Conservation (phyloP, 2,888 invertebrate species). For the Deilephila porcellus region DNA sequence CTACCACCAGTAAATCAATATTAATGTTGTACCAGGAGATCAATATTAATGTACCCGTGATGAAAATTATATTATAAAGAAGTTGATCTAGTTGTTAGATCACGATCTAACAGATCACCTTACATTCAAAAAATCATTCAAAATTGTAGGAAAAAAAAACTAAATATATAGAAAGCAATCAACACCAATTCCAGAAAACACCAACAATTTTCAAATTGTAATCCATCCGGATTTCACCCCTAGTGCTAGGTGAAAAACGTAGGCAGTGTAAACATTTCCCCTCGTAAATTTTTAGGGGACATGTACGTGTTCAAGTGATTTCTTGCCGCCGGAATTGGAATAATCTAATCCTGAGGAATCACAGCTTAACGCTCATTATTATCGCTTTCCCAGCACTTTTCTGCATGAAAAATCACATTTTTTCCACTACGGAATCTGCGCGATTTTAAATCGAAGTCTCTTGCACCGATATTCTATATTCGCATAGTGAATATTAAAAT, state of each 20-base stretch:
- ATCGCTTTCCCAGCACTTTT: constrained; percentile 53
- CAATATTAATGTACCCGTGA: no score
- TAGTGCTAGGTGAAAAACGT: constrained; percentile 3
- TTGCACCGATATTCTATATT: background rate
- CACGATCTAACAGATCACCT: no score
- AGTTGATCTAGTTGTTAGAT: no score
- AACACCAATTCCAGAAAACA: no score
- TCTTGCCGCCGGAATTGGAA: constrained; percentile 59
- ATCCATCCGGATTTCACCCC: background rate
- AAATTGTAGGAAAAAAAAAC: no score
- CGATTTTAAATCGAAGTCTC: background rate
- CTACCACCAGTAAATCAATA: no score
- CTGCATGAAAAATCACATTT: constrained; percentile 30
- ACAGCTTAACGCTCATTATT: constrained; percentile 56
- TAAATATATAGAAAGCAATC: no score
- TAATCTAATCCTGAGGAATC: constrained; percentile 66
- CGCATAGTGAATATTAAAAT: no score
- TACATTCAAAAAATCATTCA: no score
- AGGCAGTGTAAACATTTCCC: constrained; percentile 31
- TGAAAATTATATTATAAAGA: no score
- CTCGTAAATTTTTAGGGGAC: constrained; percentile 54
- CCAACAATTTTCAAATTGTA: background rate
- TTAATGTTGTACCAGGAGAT: no score
- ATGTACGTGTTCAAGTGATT: constrained; percentile 68
- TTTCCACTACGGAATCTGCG: background rate